Evolutionary conservation across 2,888 invertebrate genomes (phyloP), one percentile per base, ranked within the genome.

Genomic region (Atherix ibis): DNA sequence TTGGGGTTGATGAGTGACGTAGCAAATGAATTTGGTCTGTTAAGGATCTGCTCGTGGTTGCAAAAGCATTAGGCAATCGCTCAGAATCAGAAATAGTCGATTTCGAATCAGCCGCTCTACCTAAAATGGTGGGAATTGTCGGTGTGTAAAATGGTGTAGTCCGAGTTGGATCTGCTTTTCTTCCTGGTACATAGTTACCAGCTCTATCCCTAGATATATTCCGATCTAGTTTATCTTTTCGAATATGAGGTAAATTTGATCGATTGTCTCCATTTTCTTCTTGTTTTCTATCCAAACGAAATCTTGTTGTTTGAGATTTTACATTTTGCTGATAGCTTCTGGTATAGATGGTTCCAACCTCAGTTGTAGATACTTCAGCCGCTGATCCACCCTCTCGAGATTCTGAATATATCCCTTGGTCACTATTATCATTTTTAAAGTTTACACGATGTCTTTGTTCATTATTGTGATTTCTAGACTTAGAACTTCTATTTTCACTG

Each of bases 91-190:
- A 18, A 6, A 31, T 17, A 9, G 35, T 31, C 18, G 35, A 31
- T 14, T 26, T 31, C 26, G 29, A 35, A 29, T 29, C 30, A 33
- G 25, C 33, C 18, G 31, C 22, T 4, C 36, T 31, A 22, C 27
- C 18, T 8, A 18, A 14, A 2, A 60, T 41, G 3, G 53, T 49
- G 8, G 60, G 60, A 18, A 62, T 52, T 0, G 61, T 62, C 15
- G 61, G 61, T 3, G 61, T 62, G 33, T 62, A 62, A 42, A 51
- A 62, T 2, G 61, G 59, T 1, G 61, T 58, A 3, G 56, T 50
- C 14, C 54, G 49, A 14, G 56, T 56, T 2, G 52, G 46, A 16
- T 58, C 60, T 8, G 57, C 32, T 5, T 52, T 50, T 13, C 58
- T 45, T 2, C 53, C 57, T 1, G 60, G 60, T 4, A 57, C 49